Evolutionary conservation across 2,797 vertebrate species (phyloP).

Genomic region (Mormyrus proboscirostris): DNA sequence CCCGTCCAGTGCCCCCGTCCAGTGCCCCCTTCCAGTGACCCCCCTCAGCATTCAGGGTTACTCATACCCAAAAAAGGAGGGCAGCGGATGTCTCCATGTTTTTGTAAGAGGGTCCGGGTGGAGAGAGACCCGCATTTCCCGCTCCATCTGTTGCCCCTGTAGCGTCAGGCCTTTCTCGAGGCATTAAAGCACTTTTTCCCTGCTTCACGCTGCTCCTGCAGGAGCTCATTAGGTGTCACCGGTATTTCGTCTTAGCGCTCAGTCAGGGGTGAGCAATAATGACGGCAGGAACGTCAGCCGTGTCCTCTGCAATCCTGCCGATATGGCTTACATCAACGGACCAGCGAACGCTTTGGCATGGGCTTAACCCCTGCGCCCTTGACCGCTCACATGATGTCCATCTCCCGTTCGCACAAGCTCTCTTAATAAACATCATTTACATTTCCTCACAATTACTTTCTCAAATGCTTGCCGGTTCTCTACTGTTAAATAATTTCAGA

Average conservation of each 20-base stretch:
- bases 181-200: background rate
- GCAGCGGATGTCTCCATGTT: background rate
- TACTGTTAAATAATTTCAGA: background rate
- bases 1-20: background rate
- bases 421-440: background rate
- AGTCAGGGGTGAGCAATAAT: background rate
- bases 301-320: background rate
- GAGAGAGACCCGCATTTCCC: background rate
- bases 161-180: background rate
- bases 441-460: background rate
- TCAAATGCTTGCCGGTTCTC: background rate
- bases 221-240: background rate
- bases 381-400: background rate
- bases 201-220: background rate
- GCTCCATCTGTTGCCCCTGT: background rate
- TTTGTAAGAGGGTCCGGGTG: background rate
- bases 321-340: background rate
- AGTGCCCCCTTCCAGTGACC: too few relatives aligned
- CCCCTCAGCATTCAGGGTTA: background rate
- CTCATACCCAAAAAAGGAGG: background rate
- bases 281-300: background rate
- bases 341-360: background rate
- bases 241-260: background rate
- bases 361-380: background rate
- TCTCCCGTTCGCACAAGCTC: constrained; percentile 18